Evolutionary conservation across 2,797 vertebrate genomes (phyloP), one percentile per base, ranked within the genome.

Genomic region (Acanthurus tractus): DNA sequence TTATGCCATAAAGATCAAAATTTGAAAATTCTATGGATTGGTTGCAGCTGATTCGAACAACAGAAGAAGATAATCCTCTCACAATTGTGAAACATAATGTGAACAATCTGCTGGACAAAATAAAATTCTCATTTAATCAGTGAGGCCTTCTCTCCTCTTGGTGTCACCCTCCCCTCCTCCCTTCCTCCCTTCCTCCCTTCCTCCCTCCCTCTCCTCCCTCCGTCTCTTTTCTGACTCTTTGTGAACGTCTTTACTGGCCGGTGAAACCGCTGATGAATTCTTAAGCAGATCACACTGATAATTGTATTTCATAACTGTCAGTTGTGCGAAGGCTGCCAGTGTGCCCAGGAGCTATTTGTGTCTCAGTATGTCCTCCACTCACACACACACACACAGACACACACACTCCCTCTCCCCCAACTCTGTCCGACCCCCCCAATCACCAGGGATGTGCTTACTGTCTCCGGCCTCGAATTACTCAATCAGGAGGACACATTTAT

Each of bases 291-390:
- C 97, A 96, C 95, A 95, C 95, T 96, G 97, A 97, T 98, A 97
- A 97, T 98, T 97, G 96, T 97, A 95, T 97, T 96, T 97, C 96
- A 95, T 96, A 96, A 94, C 96, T 97, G 97, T 97, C 97, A 97
- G 92, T 92, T 89, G 92, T 74, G 89, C 92, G 94, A 96, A 93
- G 90, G 93, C 96, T 96, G 96, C 96, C 96, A 96, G 93, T 94
- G 93, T 96, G 94, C 94, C 92, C 94, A 94, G 90, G 94, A 95
- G 96, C 95, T 95, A 93, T 95, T 93, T 95, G 95, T 96, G 96
- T 95, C 96, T 92, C 88, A 88, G 86, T 86, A 88, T 94, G 91
- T 91, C 90, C 86, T 88, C 86, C 79, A 70, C 89, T 78, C 78
- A 71, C 79, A 7, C n/a, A 38, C 63, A 25, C 18, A 4, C 11